A percentile compares a stretch with the other conserved stretches of the same genome.
Conservation (phyloP, 2,797 vertebrate genomes). For the Leucoraja ocellata region DNA sequence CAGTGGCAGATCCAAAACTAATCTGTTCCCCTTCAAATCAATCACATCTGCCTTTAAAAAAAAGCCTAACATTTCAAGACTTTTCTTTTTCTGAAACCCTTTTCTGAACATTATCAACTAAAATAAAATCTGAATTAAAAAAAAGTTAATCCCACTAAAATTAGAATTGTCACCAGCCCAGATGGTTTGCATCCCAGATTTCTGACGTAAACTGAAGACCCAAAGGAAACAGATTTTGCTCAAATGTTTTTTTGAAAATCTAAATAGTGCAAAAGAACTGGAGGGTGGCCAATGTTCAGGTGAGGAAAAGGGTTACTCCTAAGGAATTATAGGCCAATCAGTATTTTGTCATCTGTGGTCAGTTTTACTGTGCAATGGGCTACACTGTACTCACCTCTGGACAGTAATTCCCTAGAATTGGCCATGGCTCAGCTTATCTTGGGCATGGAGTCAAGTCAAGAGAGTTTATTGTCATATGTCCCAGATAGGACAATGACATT, state of each 20-base stretch:
- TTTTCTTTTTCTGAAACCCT: background rate
- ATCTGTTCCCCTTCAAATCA: no score
- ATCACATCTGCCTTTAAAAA: no score
- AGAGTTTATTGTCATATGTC: no score
- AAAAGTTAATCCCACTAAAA: background rate
- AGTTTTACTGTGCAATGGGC: background rate
- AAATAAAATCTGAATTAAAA: background rate
- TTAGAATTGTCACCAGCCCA: background rate
- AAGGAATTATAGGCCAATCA: background rate
- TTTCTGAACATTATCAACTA: background rate
- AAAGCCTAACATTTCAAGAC: no score
- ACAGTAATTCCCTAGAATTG: no score
- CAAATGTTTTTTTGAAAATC: background rate
- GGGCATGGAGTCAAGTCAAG: no score
- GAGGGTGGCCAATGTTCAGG: background rate
- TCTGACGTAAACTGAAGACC: background rate
- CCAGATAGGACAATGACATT: no score
- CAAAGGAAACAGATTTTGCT: background rate
- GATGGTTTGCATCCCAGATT: background rate
- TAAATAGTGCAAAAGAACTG: background rate
- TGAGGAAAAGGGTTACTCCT: background rate
- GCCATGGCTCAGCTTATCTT: no score
- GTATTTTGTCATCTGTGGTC: background rate
- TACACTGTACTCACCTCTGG: no score
- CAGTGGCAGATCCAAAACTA: no score